Percentiles rank a stretch among this genome's conserved stretches.
phyloP scores from a whole-genome alignment of 2,797 vertebrate genomes.

The Takifugu ocellatus region DNA sequence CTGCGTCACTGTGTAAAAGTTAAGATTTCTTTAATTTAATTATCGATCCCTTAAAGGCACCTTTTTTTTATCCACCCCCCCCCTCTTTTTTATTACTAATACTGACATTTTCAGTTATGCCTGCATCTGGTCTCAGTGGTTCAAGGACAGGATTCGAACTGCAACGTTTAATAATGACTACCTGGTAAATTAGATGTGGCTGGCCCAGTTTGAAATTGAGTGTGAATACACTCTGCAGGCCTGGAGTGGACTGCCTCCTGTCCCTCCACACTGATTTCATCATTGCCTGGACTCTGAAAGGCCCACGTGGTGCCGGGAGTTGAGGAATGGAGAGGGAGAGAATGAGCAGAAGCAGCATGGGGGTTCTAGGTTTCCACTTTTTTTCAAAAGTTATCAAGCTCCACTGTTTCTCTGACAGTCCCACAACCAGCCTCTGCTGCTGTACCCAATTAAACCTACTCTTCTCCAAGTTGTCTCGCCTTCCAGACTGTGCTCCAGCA shows the following conservation, averaged over 20 bases:
- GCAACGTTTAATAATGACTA: slow-evolving; percentile 59
- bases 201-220: slow-evolving; percentile 51
- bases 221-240: slow-evolving; percentile 58
- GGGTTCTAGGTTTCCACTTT: slow-evolving; percentile 43
- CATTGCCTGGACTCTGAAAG: slow-evolving; percentile 72
- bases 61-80: slow-evolving; percentile 1
- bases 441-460: slow-evolving; percentile 70
- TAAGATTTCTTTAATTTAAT: slow-evolving; percentile 1
- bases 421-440: slow-evolving; percentile 62
- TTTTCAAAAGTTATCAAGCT: slow-evolving; percentile 62
- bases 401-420: slow-evolving; percentile 66
- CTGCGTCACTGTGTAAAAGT: slow-evolving; percentile 12
- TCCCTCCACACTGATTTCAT: slow-evolving; percentile 70
- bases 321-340: slow-evolving; percentile 38
- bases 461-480: slow-evolving; percentile 67
- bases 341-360: slow-evolving; percentile 44
- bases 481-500: slow-evolving; percentile 62
- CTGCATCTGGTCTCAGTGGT: slow-evolving; percentile 23
- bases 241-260: slow-evolving; percentile 49
- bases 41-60: background rate
- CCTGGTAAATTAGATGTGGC: slow-evolving; percentile 60
- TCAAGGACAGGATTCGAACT: slow-evolving; percentile 42
- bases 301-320: slow-evolving; percentile 70
- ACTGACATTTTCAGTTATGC: slow-evolving; percentile 26
- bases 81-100: slow-evolving; percentile 16